These are phyloP conservation scores for Drosophila setifemur DNA, from an alignment of 1,140 invertebrate species.

Conservation along the genomic window DNA sequence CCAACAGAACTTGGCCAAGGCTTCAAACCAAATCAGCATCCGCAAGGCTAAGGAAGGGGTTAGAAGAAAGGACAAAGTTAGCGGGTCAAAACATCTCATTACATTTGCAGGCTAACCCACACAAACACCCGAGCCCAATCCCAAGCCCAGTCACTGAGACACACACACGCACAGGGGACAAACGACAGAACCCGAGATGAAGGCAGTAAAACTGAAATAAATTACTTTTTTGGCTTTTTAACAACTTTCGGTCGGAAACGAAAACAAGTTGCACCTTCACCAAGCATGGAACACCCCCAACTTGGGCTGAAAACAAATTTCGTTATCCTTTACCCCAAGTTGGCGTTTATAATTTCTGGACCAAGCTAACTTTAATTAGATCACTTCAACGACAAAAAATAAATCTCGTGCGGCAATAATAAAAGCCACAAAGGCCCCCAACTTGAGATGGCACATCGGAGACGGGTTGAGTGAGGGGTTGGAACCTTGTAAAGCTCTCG, in stretches of 20 bases:
- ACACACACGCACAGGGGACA: conserved; percentile 9
- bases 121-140: no score
- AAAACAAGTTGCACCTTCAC: conserved; percentile 60
- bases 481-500: conserved; percentile 58
- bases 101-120: conserved; percentile 47
- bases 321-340: conserved; percentile 9
- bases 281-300: conserved; percentile 7
- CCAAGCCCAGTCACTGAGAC: no score
- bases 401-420: conserved; percentile 74
- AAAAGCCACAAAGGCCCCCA: conserved; percentile 56
- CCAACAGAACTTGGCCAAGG: conserved; percentile 50
- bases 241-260: conserved; percentile 44
- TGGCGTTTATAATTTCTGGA: conserved; percentile 44
- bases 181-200: conserved; percentile 18
- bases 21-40: conserved; percentile 47
- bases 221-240: conserved; percentile 66
- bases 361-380: conserved; percentile 75
- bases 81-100: conserved; percentile 74
- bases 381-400: conserved; percentile 74
- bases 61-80: conserved; percentile 53
- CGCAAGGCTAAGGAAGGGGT: conserved; percentile 26
- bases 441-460: conserved; percentile 36
- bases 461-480: background rate
- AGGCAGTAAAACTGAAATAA: conserved; percentile 68
- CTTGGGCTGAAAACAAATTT: conserved; percentile 50